Percentiles rank a stretch among this genome's conserved stretches.
These are phyloP conservation scores for Enoplosus armatus DNA, from an alignment of 2,797 vertebrate species.

Conservation along the genomic window DNA sequence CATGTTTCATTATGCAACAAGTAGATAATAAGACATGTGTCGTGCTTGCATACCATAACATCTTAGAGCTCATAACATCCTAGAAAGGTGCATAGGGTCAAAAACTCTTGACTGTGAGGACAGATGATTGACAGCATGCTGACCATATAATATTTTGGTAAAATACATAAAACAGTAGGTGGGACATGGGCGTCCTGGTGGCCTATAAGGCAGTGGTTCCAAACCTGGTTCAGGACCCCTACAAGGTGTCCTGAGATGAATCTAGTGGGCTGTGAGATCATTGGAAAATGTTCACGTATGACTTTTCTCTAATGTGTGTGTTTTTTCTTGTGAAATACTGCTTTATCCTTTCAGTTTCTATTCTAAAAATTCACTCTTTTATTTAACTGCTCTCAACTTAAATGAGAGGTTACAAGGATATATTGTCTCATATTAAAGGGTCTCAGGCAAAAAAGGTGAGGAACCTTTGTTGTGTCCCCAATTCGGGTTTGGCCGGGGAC, in stretches of 20 bases:
- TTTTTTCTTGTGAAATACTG: neutral
- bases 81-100: neutral
- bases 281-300: neutral
- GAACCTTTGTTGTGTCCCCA: neutral
- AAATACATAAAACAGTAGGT: neutral
- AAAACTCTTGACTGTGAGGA: neutral
- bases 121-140: constrained; percentile 9
- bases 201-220: neutral
- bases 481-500: neutral
- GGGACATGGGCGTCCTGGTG: no score
- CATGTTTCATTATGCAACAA: constrained; percentile 21
- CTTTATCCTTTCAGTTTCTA: neutral
- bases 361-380: neutral
- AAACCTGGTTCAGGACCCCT: neutral
- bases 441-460: neutral
- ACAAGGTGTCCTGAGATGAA: neutral
- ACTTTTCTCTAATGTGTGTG: neutral
- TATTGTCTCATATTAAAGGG: neutral
- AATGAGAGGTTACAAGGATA: neutral
- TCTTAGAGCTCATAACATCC: neutral
- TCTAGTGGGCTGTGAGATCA: neutral
- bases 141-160: neutral
- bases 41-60: neutral
- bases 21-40: constrained; percentile 28
- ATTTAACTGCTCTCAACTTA: no score